These are phyloP conservation scores for Variabilichromis moorii DNA, from an alignment of 2,113 vertebrate genomes.

Conservation along the genomic window DNA sequence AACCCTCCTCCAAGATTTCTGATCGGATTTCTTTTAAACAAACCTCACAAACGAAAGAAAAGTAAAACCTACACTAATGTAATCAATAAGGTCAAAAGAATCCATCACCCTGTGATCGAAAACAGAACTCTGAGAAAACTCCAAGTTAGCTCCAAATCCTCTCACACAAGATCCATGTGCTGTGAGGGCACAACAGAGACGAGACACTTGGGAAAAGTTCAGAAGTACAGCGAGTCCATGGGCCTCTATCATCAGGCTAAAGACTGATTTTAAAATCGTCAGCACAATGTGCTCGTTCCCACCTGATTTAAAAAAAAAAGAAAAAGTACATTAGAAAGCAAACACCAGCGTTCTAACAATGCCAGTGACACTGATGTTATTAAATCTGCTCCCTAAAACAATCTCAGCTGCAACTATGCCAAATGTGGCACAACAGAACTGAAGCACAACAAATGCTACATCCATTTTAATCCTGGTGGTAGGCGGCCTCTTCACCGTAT, in stretches of 20 bases:
- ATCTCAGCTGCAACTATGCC: background rate
- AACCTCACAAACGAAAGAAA: background rate
- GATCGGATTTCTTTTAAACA: background rate
- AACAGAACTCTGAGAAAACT: background rate
- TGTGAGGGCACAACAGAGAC: background rate
- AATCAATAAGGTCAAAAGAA: conserved; percentile 10
- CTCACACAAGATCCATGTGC: background rate
- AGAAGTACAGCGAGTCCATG: background rate
- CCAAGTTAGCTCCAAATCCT: background rate
- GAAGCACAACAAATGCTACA: background rate
- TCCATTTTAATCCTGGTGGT: background rate
- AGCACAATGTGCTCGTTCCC: background rate
- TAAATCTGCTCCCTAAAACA: background rate
- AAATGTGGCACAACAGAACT: background rate
- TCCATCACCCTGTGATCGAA: conserved; percentile 46
- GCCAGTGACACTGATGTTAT: background rate
- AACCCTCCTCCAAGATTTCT: background rate
- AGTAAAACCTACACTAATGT: background rate
- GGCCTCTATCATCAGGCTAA: background rate
- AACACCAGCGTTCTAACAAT: background rate
- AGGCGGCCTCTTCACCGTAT: background rate
- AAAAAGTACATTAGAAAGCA: background rate
- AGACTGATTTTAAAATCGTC: background rate
- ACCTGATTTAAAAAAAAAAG: background rate
- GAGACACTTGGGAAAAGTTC: background rate